Conservation (phyloP, 2,888 invertebrate species). For the Nephrotoma guestfalica region DNA sequence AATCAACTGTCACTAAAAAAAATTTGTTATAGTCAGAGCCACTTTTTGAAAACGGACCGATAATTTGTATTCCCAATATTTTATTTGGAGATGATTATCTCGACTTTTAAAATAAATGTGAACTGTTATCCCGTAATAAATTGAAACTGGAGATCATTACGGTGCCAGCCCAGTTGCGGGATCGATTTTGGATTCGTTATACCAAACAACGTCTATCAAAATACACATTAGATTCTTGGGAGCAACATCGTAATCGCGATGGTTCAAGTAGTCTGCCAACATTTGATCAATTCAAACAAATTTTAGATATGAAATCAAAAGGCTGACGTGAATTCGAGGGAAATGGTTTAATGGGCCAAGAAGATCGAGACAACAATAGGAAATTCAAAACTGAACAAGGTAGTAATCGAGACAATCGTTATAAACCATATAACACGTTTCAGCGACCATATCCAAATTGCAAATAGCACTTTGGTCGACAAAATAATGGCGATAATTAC, state of each 20-base stretch:
- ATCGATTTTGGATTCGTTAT: not conserved
- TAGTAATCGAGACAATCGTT: not conserved
- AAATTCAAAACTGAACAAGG: not conserved
- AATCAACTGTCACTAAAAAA: no score
- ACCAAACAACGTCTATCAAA: not conserved
- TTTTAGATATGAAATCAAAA: not conserved
- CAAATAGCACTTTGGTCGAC: not conserved
- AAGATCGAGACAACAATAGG: not conserved
- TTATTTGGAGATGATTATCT: no score
- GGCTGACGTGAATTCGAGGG: not conserved
- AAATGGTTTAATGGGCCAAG: not conserved
- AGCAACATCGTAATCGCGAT: not conserved
- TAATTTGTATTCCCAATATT: no score
- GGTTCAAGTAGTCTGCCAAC: not conserved
- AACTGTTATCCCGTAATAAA: no score
- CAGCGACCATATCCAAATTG: not conserved
- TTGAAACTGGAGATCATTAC: not conserved
- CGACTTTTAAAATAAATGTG: no score
- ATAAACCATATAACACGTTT: not conserved
- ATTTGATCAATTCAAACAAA: not conserved
- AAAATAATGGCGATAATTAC: not conserved
- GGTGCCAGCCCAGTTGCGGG: not conserved
- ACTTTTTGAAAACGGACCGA: no score
- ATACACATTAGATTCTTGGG: not conserved
- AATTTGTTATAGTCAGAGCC: no score